Base-by-base conservation (phyloP, 2,888 invertebrate genomes). In the Megamerina dolium region DNA sequence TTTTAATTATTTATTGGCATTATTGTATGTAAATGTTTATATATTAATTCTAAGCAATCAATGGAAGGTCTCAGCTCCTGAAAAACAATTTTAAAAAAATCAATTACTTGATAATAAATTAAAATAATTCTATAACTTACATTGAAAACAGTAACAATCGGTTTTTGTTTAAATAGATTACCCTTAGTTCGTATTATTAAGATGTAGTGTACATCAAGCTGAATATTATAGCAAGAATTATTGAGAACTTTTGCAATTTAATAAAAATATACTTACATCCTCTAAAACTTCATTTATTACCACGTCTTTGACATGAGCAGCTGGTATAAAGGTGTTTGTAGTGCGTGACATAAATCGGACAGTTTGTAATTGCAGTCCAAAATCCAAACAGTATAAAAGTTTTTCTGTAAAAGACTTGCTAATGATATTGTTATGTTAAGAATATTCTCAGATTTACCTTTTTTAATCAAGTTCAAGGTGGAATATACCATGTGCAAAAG, bases 251-350 rank as follows among this genome's bases (percentile, higher is more conserved):
- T n/a, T n/a, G n/a, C n/a, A n/a, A n/a, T n/a, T n/a, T n/a, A n/a
- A n/a, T n/a, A n/a, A n/a, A n/a, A n/a, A n/a, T n/a, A 14, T 5
- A 51, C 61, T 47, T 57, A 74, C 74, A 60, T 71, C 59, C 36
- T 68, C 66, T 18, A 74, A 65, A 2, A 73, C 73, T 63, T 74
- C 74, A 43, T 74, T 74, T 10, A 74, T 67, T 2, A 73, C 66
- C 12, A 73, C 51, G 46, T 73, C 71, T 26, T 70, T 56, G 8
- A 74, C 59, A 41, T 61, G 51, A 0, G 61, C 55, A 12, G 62
- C 57, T 10, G 73, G 64, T 14, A 74, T 58, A 44, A 71, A 73
- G 5, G 58, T 45, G 10, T 60, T 64, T 0, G 57, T 51, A 23
- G 59, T 58, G 1, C 62, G 53, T 1, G 66, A 63, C 20, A 65